A percentile compares a stretch with the other conserved stretches of the same genome.
Evolutionary conservation across 2,797 vertebrate species (phyloP).

Genomic region (Carduelis carduelis): DNA sequence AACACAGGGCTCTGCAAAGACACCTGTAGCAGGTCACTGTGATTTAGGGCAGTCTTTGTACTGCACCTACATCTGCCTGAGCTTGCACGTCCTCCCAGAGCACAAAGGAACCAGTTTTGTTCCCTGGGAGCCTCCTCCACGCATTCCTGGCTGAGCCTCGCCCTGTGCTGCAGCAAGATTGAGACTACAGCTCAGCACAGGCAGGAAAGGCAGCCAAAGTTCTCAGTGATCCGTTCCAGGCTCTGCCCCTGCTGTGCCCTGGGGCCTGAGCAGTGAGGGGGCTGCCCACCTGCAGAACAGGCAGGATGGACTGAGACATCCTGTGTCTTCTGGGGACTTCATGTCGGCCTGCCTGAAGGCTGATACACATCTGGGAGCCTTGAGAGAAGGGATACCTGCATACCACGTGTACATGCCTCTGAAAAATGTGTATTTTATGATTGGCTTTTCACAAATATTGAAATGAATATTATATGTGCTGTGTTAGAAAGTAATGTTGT

Average conservation of each 20-base stretch:
- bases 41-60: neutral
- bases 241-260: neutral
- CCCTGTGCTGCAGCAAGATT: neutral
- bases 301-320: neutral
- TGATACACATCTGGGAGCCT: neutral
- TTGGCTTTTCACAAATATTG: no score
- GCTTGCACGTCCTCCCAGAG: neutral
- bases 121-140: neutral
- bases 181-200: rapidly evolving
- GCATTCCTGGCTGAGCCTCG: neutral
- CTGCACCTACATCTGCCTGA: neutral
- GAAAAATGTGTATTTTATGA: no score
- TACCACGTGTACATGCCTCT: neutral
- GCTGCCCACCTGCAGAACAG: neutral
- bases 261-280: neutral
- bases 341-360: neutral
- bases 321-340: neutral
- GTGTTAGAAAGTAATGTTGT: no score
- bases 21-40: neutral
- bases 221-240: rapidly evolving
- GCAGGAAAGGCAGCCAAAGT: neutral
- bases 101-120: slow-evolving; percentile 5
- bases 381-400: neutral
- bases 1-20: neutral
- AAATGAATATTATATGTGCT: no score